These are phyloP conservation scores for Sebastes minor DNA, from an alignment of 2,797 vertebrate species.

Conservation along the genomic window DNA sequence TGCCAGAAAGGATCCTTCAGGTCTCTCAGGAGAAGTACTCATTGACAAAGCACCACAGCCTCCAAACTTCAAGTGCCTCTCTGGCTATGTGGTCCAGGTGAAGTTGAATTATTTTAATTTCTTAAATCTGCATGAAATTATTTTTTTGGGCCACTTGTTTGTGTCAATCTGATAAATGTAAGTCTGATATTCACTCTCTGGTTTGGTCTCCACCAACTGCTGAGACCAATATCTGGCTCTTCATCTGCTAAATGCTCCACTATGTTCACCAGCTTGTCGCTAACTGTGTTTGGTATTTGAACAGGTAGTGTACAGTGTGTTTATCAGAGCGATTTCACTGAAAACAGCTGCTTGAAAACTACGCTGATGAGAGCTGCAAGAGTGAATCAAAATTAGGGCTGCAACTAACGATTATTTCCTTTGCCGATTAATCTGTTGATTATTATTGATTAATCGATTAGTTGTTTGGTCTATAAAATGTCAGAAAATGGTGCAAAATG, in stretches of 20 bases:
- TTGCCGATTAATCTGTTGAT: too few species aligned
- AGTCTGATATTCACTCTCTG: neutral
- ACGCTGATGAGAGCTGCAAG: neutral
- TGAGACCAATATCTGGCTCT: neutral
- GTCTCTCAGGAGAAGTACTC: slow-evolving; percentile 86
- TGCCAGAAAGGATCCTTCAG: slow-evolving; percentile 86
- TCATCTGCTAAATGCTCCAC: neutral
- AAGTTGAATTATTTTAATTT: neutral
- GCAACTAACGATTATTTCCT: too few species aligned
- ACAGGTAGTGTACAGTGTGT: neutral
- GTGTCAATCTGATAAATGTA: neutral
- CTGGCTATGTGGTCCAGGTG: slow-evolving; percentile 89
- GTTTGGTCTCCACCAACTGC: neutral
- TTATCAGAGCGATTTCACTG: neutral
- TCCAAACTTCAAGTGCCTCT: slow-evolving; percentile 88
- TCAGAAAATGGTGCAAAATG: too few species aligned
- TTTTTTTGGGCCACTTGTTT: neutral
- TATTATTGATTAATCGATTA: too few species aligned
- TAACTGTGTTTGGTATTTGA: neutral
- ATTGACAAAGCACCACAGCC: slow-evolving; percentile 86
- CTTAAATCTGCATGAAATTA: neutral
- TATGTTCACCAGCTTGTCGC: neutral
- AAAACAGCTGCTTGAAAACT: neutral
- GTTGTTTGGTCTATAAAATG: too few species aligned
- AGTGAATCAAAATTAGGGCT: too few species aligned